Evolutionary conservation across 2,113 vertebrate species (phyloP), one percentile per base, ranked within the genome.

Genomic region (Coregonus clupeaformis): DNA sequence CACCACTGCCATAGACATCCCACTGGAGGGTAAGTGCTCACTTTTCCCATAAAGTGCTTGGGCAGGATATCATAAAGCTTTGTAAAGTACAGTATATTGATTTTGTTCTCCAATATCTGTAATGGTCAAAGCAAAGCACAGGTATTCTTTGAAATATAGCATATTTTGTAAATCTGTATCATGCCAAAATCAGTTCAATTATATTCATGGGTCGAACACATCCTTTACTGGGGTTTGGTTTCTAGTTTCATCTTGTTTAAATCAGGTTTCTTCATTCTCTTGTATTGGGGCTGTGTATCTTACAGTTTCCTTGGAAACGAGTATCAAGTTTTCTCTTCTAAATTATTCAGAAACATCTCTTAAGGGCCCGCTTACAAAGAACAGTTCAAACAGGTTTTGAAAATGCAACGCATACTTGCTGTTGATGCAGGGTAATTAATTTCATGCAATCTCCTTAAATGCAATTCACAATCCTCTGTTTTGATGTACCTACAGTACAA

Each of bases 21-120:
- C 97, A 0, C 87, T 95, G 84, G 94, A 96, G 82, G 94, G 95
- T 96, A 88, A 93, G 95, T 90, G 63, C 36, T 42, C 36, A 42
- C 36, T 42, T 9, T 42, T 42, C 36, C 9, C 36, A 42, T 3
- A 42, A 42, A 2, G 36, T 42, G 49, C 49, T 1, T 52, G 49
- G 49, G 49, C 16, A 16, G n/a, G 5, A 60, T 60, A 60, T 22
- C 6, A n/a, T 24, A 60, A 60, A 52, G 3, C 16, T 22, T 12
- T 65, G 5, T 14, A 22, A 52, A 30, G 32, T 69, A 60, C 20
- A 60, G 24, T 18, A 73, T 72, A 25, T 27, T 63, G 32, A 2
- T 32, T 27, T 60, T 59, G 9, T 27, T 59, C 18, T 29, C n/a
- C 36, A 32, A 45, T 76, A n/a, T 55, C 13, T 66, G 30, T 32